Percentiles rank a stretch among this genome's conserved stretches.
phyloP scores from a whole-genome alignment of 2,113 vertebrate genomes.

The Antennarius striatus region DNA sequence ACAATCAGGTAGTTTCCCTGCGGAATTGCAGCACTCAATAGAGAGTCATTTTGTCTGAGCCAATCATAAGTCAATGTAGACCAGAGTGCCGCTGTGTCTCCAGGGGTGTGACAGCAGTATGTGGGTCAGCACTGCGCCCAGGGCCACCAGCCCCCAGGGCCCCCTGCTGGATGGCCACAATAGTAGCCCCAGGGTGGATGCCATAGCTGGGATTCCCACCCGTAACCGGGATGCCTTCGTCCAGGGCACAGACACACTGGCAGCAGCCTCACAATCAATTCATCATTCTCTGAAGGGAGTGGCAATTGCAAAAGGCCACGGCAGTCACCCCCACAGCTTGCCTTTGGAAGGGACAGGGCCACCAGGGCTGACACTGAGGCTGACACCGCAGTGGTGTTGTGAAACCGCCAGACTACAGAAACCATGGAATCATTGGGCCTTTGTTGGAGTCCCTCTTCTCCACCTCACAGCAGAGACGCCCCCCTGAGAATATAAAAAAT shows the following conservation, averaged over 20 bases:
- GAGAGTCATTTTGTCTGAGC: conserved; percentile 59
- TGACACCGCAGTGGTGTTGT: conserved; percentile 30
- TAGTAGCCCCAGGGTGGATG: conserved; percentile 80
- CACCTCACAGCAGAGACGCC: conserved; percentile 13
- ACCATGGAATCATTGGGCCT: conserved; percentile 1
- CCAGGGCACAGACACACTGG: conserved; percentile 84
- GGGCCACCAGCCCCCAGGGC: conserved; percentile 78
- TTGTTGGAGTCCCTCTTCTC: conserved; percentile 9
- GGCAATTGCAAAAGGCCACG: conserved; percentile 73
- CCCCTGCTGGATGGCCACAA: conserved; percentile 80
- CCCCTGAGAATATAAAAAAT: conserved; percentile 14
- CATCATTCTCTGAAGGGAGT: conserved; percentile 80
- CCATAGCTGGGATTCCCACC: conserved; percentile 84
- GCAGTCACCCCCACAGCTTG: conserved; percentile 65
- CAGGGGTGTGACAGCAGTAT: conserved; percentile 86
- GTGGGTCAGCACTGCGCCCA: conserved; percentile 78
- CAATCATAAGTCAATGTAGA: conserved; percentile 53
- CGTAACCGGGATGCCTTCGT: conserved; percentile 82
- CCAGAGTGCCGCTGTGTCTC: conserved; percentile 76
- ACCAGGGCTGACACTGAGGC: conserved; percentile 55
- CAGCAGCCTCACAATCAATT: conserved; percentile 82
- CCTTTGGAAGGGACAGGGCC: conserved; percentile 61
- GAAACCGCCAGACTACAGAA: conserved; percentile 47
- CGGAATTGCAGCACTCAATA: conserved; percentile 51
- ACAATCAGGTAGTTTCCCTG: conserved; percentile 60